Base-by-base conservation (phyloP, 2,888 invertebrate genomes). In the Philereme vetulata region DNA sequence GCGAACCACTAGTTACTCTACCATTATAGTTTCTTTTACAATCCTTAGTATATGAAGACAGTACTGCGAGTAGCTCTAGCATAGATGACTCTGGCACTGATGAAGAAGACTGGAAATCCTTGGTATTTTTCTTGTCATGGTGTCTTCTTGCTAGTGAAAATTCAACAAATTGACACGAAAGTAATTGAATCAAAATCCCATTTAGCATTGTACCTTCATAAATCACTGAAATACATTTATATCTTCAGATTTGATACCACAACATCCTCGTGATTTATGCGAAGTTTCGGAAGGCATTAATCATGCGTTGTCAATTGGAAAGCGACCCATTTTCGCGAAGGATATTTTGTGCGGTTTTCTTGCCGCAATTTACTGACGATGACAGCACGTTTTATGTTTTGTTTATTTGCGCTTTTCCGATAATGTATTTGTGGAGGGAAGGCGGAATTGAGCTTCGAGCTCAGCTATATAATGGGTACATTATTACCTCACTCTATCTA, bases 281-380 rank as follows among this genome's bases (percentile, higher is more conserved):
- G 77, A 80, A 77, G 78, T 76, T 74, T 72, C 60, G 72, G 72
- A 76, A 75, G 65, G 75, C 80, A 85, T 88, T 86, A 81, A 85
- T 87, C 88, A 86, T 76, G 71, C 67, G 80, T 80, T 85, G 87
- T 85, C 86, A 84, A 85, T 88, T 85, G 80, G 80, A 85, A 82
- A 85, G 81, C 81, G 83, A 80, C 81, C 84, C 76, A 82, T 84
- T 86, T 85, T 84, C 78, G 62, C 67, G 58, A 64, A 72, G 68
- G 70, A 77, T 80, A 78, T 80, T 21, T 80, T 82, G 80, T 81
- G 81, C 71, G 78, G 77, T 78, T 81, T 81, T 76, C 78, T 79
- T 76, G 68, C 65, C 73, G 70, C 71, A 75, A 77, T 84, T 81
- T 75, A 81, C 77, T 76, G 72, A 71, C 62, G 69, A 71, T 80